These are phyloP conservation scores for Yponomeuta evonymella DNA, from an alignment of 2,888 invertebrate species.

Conservation along the genomic window DNA sequence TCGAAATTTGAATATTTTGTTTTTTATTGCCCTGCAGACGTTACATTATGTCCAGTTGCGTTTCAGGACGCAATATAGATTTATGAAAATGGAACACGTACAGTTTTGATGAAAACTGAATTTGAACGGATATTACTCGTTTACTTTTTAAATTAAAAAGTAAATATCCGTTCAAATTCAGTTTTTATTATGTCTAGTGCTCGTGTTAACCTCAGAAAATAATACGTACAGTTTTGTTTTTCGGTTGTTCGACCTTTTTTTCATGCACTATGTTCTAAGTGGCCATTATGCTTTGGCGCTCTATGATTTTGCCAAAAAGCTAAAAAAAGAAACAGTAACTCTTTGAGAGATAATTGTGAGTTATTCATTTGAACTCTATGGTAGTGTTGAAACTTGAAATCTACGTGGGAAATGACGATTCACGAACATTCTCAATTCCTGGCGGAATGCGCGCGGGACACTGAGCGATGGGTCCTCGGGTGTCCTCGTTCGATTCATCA, in stretches of 20 bases:
- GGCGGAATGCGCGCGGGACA: conserved; percentile 34
- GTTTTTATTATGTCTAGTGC: too few relatives aligned
- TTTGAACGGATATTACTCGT: background rate
- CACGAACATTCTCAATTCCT: conserved; percentile 34
- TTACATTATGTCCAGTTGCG: background rate
- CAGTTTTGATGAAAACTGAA: background rate
- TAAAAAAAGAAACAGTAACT: too few relatives aligned
- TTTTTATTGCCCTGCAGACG: background rate
- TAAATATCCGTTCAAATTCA: too few relatives aligned
- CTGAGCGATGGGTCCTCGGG: conserved; percentile 28
- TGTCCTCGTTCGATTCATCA: background rate
- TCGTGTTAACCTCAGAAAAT: too few relatives aligned
- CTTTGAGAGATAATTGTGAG: too few relatives aligned
- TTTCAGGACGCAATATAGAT: background rate
- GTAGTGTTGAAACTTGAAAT: background rate
- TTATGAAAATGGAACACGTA: too few relatives aligned
- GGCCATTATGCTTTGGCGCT: too few relatives aligned
- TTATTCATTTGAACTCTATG: too few relatives aligned
- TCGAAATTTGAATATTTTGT: background rate
- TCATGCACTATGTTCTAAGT: too few relatives aligned
- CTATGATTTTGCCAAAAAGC: too few relatives aligned
- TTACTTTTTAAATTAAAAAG: too few relatives aligned
- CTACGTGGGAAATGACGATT: conserved; percentile 29
- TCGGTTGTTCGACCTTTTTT: too few relatives aligned
- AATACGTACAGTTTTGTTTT: background rate